Base-by-base conservation (phyloP, 2,113 vertebrate genomes). In the Scartelaos histophorus region DNA sequence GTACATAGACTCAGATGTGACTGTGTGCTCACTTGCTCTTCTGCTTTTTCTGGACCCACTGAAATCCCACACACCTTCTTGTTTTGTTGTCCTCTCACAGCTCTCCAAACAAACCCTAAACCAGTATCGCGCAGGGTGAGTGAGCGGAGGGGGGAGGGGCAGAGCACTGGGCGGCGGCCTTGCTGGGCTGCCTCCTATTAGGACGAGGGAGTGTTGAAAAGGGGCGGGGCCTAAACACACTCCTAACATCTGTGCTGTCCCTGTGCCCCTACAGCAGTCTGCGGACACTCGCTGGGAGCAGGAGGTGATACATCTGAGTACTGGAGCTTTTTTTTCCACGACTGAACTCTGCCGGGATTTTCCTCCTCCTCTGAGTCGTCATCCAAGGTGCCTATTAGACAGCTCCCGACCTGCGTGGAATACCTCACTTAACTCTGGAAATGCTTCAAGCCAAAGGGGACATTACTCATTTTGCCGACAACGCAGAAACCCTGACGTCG, bases 171-270 rank as follows among this genome's bases (percentile, higher is more conserved):
- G 93, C 66, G 88, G 85, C 0, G 87, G 78, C 87, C 87, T 78
- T 22, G 11, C 79, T 75, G 29, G 73, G 77, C 83, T 76, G 79
- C 78, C 64, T 92, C 93, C 92, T 91, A 93, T 94, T 86, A 93
- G 88, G 80, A 80, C 25, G 72, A 61, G 76, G 75, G 85, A 86
- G 89, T 93, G 90, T 90, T 91, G 86, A 92, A 93, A 93, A 91
- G 87, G 82, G 94, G 94, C 69, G 92, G 92, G 92, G 84, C 83
- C 79, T 90, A n/a, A 11, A n/a, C 66, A 54, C 67, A 80, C 77
- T 79, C 85, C 87, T 88, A 93, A 92, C 94, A 94, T 93, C 92
- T 94, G 94, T 92, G 92, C 78, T 86, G 78, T 90, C 79, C 84
- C 79, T 87, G 83, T 82, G 78, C 87, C 83, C 87, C 75, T 85